phyloP scores from a whole-genome alignment of 64 coral and sea anemone species.

The Pocillopora damicornis region DNA sequence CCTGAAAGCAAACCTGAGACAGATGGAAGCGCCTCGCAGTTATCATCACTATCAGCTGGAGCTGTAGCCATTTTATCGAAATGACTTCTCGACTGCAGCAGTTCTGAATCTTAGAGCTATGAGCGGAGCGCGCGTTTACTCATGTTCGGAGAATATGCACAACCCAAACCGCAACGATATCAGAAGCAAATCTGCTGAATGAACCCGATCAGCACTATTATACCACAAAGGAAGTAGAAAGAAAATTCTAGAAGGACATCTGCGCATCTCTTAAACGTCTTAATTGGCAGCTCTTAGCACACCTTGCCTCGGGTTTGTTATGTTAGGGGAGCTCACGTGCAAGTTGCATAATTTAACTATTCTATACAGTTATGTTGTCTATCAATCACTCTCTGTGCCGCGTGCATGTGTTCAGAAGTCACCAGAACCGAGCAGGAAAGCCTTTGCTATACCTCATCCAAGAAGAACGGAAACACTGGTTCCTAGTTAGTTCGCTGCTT shows the following conservation, averaged over 20 bases:
- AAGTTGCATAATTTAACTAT: background rate
- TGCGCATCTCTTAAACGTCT: background rate
- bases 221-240: background rate
- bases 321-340: background rate
- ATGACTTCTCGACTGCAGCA: background rate
- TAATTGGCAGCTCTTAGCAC: background rate
- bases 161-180: background rate
- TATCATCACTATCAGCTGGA: background rate
- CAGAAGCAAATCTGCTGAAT: background rate
- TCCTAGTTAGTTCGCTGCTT: background rate
- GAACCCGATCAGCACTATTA: background rate
- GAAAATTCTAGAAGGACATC: conserved; percentile 19
- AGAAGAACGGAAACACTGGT: background rate
- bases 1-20: background rate
- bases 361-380: background rate
- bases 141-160: background rate
- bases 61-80: conserved; percentile 1
- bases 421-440: background rate
- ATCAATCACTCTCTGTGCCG: background rate
- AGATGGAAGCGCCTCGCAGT: background rate
- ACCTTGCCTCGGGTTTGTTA: background rate
- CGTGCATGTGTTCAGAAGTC: background rate
- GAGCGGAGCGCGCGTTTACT: background rate
- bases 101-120: background rate
- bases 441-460: background rate